Conservation (phyloP, 2,113 vertebrate genomes). For the Cyphomyrus plagiostoma region DNA sequence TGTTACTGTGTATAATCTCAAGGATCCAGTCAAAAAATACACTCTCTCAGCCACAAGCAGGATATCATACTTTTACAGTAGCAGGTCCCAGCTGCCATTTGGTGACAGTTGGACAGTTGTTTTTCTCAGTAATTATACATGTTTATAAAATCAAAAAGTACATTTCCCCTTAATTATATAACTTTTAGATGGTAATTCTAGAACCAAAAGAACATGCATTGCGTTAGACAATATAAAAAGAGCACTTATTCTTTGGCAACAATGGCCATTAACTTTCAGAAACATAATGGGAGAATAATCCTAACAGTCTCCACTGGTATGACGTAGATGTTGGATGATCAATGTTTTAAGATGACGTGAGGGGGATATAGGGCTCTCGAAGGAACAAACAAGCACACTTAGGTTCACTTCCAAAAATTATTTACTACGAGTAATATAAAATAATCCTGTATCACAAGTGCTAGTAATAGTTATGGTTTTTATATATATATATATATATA, state of each 20-base stretch:
- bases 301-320: not conserved
- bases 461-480: too few species aligned
- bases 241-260: not conserved
- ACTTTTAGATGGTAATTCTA: not conserved
- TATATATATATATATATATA: too few species aligned
- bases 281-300: not conserved
- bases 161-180: too few species aligned
- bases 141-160: not conserved
- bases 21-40: too few species aligned
- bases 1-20: not conserved
- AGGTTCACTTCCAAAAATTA: too few species aligned
- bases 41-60: not conserved
- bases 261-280: not conserved
- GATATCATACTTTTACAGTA: not conserved
- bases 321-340: not conserved
- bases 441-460: too few species aligned
- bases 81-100: not conserved
- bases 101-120: not conserved
- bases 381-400: too few species aligned
- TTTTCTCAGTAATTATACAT: not conserved
- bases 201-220: not conserved
- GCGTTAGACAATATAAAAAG: not conserved
- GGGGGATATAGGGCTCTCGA: too few species aligned
- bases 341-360: too few species aligned
- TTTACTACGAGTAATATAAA: too few species aligned